Base-by-base conservation (phyloP, 1,140 invertebrate species). In the Helicoverpa armigera region DNA sequence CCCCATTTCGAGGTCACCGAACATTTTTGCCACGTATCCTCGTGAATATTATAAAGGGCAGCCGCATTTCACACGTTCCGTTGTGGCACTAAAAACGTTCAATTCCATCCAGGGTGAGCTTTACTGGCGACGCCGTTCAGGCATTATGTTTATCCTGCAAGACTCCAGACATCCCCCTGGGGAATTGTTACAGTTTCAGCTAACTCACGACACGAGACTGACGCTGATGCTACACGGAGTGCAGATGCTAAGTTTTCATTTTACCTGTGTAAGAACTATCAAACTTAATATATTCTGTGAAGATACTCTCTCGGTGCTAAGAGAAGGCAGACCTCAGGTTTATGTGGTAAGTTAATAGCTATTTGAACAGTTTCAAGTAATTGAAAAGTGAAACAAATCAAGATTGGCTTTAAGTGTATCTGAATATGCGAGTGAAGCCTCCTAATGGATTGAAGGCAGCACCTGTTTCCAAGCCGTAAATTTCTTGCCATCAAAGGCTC, bases 21-120 rank as follows among this genome's bases (percentile, higher is more conserved):
- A 85, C 83, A 90, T 90, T 90, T 88, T 87, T 88, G 82, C 73
- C 83, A 81, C 81, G 75, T 83, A 82, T 83, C 82, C 80, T 85
- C 82, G 83, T 90, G 86, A 88, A 90, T 91, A 92, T 90, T 89
- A 89, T 86, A 89, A 86, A 79, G 86, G 86, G 72, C 76, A 82
- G 72, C 78, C 82, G 83, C 82, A 84, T 79, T 89, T 90, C 89
- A 88, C 88, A 88, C 88, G 83, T 87, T 82, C 82, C 18, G 82
- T 35, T 35, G 65, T 81, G 87, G 82, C 84, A 83, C 83, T 88
- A 87, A 88, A 89, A 90, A 88, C 85, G 82, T 85, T 88, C 76
- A 81, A 75, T 82, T 84, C 80, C 72, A 83, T 83, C 79, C 80
- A 72, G 65, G 79, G 79, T 85, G 77, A 86, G 81, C 84, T 88